phyloP scores from a whole-genome alignment of 2,113 vertebrate genomes.

The Callorhinus ursinus region DNA sequence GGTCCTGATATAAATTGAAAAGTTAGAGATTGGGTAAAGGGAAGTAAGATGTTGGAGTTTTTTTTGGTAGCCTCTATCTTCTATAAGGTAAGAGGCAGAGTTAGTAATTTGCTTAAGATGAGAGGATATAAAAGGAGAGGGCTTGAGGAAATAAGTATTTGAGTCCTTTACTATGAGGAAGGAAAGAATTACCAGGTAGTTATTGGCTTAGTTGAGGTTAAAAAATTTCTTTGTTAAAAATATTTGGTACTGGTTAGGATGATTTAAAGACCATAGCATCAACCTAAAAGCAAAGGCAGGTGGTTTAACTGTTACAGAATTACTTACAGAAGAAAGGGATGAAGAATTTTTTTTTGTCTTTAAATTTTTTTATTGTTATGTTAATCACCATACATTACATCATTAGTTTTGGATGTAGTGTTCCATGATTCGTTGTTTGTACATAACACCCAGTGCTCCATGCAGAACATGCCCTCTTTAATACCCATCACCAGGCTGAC shows the following conservation, averaged over 20 bases:
- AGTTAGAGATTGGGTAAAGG: background rate
- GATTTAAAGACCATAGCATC: background rate
- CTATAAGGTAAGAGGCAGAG: background rate
- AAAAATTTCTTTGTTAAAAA: background rate
- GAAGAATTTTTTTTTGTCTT: background rate
- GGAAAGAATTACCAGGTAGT: background rate
- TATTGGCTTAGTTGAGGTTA: background rate
- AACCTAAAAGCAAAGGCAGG: background rate
- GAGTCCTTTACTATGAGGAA: background rate
- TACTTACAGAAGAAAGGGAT: background rate
- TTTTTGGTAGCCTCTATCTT: background rate
- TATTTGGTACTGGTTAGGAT: background rate
- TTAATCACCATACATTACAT: no score
- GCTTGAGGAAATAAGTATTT: conserved; percentile 1
- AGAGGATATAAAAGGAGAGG: background rate
- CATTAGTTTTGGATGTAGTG: no score
- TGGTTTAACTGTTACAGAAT: background rate
- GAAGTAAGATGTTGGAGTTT: background rate
- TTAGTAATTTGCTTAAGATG: background rate
- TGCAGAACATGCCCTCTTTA: no score
- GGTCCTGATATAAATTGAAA: background rate
- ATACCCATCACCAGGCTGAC: no score
- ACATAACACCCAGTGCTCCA: no score
- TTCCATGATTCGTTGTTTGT: no score
- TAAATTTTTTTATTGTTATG: no score